Percentiles rank a stretch among this genome's conserved stretches.
Conservation (phyloP, 1,140 invertebrate genomes). For the Drosophila mauritiana region DNA sequence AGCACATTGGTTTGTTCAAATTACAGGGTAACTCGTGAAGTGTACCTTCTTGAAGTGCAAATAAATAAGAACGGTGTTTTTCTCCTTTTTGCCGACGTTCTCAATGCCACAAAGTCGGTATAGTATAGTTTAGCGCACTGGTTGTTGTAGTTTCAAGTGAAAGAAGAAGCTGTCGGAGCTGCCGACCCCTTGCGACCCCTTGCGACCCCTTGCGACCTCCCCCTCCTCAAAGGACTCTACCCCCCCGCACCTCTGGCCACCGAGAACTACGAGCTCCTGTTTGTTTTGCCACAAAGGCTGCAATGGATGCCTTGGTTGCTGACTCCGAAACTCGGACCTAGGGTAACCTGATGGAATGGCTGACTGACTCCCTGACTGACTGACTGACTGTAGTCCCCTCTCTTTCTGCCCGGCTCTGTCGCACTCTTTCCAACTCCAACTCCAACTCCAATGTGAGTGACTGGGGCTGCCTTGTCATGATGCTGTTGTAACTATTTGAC, state of each 20-base stretch:
- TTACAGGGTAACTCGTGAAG: not conserved
- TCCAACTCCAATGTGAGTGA: conserved; percentile 27
- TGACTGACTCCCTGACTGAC: conserved; percentile 7
- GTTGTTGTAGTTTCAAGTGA: conserved; percentile 29
- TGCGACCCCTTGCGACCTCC: no score
- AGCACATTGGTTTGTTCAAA: not conserved
- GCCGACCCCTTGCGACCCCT: not conserved
- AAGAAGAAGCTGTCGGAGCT: conserved; percentile 24
- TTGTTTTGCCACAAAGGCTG: conserved; percentile 48
- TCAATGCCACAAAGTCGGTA: conserved; percentile 39
- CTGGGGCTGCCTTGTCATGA: conserved; percentile 63
- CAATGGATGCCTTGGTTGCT: conserved; percentile 28
- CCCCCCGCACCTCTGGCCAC: not conserved
- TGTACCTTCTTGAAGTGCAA: no score
- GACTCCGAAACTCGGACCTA: conserved; percentile 26
- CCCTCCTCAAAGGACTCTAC: no score
- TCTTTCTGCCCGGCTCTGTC: conserved; percentile 14
- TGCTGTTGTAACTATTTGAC: conserved; percentile 78
- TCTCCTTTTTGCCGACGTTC: not conserved
- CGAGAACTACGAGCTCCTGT: conserved; percentile 16
- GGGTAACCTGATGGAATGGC: conserved; percentile 39
- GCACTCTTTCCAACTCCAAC: not conserved
- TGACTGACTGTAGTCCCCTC: not conserved
- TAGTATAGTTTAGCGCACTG: conserved; percentile 25
- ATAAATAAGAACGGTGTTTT: not conserved